Conservation (phyloP, 2,113 vertebrate species). For the Scomber scombrus region DNA sequence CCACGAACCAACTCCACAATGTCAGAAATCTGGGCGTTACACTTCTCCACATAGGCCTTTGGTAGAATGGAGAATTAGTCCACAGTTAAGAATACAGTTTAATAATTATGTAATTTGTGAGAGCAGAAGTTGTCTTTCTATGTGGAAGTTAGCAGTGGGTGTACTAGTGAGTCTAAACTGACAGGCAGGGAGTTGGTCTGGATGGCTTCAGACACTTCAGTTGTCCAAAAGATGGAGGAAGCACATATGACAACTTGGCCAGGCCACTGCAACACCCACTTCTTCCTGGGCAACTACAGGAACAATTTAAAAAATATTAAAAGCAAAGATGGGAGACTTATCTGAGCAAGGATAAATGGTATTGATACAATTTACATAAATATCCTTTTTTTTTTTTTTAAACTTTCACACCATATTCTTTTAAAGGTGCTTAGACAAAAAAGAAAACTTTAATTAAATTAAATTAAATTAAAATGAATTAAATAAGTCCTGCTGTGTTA, state of each 20-base stretch:
- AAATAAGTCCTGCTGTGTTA: too few species aligned
- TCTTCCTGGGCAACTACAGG: slow-evolving; percentile 83
- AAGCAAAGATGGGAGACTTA: not conserved
- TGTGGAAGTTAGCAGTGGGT: slow-evolving; percentile 76
- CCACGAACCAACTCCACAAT: slow-evolving; percentile 93
- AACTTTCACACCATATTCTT: not conserved
- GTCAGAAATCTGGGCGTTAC: slow-evolving; percentile 90
- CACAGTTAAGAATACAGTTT: slow-evolving; percentile 1
- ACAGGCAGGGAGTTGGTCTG: slow-evolving; percentile 84
- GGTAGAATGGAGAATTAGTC: slow-evolving; percentile 40
- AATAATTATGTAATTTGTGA: not conserved
- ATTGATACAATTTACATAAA: not conserved
- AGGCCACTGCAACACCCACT: slow-evolving; percentile 86
- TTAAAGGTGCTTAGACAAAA: not conserved
- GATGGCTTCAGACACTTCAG: slow-evolving; percentile 91
- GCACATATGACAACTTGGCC: slow-evolving; percentile 95
- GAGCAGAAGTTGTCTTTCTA: not conserved
- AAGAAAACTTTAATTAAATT: too few species aligned
- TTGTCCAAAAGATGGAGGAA: slow-evolving; percentile 95
- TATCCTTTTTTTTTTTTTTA: too few species aligned
- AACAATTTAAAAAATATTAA: not conserved
- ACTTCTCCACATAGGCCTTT: slow-evolving; percentile 90
- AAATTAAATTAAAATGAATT: too few species aligned
- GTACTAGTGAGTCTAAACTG: slow-evolving; percentile 58
- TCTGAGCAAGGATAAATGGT: not conserved